Evolutionary conservation across 1,140 invertebrate genomes (phyloP).

Genomic region (Drosophila ercepeae): DNA sequence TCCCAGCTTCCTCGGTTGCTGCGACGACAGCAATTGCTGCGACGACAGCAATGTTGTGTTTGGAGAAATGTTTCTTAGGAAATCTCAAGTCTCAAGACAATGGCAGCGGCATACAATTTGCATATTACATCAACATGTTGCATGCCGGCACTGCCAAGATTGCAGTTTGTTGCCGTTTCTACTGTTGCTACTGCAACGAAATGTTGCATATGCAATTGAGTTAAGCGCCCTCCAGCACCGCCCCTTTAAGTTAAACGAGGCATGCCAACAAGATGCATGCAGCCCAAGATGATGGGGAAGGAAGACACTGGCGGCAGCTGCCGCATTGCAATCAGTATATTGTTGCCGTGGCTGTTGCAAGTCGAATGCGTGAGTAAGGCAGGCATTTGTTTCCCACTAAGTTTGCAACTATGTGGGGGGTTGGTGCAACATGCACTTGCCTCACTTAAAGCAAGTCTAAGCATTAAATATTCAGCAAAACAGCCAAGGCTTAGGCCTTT

Average conservation of each 20-base stretch:
- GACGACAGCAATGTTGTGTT: slow-evolving; percentile 13
- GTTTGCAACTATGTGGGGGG: slow-evolving; percentile 30
- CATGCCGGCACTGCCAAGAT: slow-evolving; percentile 54
- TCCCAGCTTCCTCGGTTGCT: slow-evolving; percentile 42
- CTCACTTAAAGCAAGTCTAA: slow-evolving; percentile 30
- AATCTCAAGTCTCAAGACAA: slow-evolving; percentile 63
- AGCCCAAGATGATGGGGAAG: slow-evolving; percentile 25
- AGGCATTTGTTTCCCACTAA: slow-evolving; percentile 50
- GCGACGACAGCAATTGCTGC: slow-evolving; percentile 36
- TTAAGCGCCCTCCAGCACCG: slow-evolving; percentile 39
- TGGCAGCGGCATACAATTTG: slow-evolving; percentile 64
- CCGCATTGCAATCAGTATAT: slow-evolving; percentile 43
- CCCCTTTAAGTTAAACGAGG: slow-evolving; percentile 56
- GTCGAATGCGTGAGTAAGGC: slow-evolving; percentile 45
- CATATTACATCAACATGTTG: slow-evolving; percentile 79
- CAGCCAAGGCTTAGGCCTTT: slow-evolving; percentile 2
- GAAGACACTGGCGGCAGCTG: slow-evolving; percentile 18
- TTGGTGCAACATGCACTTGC: slow-evolving; percentile 27
- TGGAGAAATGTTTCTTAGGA: slow-evolving; percentile 55
- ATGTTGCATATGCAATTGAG: slow-evolving; percentile 72
- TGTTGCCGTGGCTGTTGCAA: slow-evolving; percentile 24
- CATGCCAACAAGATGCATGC: slow-evolving; percentile 36
- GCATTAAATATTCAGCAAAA: slow-evolving; percentile 33
- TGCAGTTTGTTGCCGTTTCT: slow-evolving; percentile 39
- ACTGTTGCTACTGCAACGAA: slow-evolving; percentile 31